A percentile compares a stretch with the other conserved stretches of the same genome.
Evolutionary conservation across 2,888 invertebrate species (phyloP).

Genomic region (Drosophila anomelani): DNA sequence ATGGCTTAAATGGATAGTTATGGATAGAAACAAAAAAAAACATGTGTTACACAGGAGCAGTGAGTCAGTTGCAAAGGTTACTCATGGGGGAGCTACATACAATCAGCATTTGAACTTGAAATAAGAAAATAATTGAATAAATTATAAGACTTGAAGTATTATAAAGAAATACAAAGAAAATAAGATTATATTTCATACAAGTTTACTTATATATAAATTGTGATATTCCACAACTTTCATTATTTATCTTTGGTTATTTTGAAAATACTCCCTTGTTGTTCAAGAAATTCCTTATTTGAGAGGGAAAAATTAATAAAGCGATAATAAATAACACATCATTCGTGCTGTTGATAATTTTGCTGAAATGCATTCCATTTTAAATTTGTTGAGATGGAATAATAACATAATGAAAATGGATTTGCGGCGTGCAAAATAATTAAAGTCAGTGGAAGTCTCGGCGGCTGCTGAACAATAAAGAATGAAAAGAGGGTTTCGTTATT

Average conservation of each 20-base stretch:
- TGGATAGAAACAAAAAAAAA: neutral
- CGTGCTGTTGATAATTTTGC: constrained; percentile 3
- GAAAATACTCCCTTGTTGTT: neutral
- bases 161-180: neutral
- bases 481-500: constrained; percentile 36
- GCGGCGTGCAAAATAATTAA: constrained; percentile 44
- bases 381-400: constrained; percentile 1
- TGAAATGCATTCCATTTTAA: constrained; percentile 15
- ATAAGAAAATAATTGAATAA: neutral
- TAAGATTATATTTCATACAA: neutral
- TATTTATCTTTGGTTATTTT: constrained; percentile 2
- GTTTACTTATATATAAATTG: neutral
- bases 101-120: neutral
- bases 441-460: constrained; percentile 9
- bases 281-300: neutral
- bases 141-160: neutral
- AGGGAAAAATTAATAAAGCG: neutral
- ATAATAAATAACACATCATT: constrained; percentile 12
- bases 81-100: neutral
- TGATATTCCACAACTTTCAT: neutral
- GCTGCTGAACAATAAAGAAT: constrained; percentile 15
- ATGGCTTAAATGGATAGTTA: constrained; percentile 16
- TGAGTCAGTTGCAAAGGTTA: constrained; percentile 25
- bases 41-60: neutral
- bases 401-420: constrained; percentile 15